Evolutionary conservation across 2,797 vertebrate species (phyloP).

Genomic region (Hoplostethus atlanticus): DNA sequence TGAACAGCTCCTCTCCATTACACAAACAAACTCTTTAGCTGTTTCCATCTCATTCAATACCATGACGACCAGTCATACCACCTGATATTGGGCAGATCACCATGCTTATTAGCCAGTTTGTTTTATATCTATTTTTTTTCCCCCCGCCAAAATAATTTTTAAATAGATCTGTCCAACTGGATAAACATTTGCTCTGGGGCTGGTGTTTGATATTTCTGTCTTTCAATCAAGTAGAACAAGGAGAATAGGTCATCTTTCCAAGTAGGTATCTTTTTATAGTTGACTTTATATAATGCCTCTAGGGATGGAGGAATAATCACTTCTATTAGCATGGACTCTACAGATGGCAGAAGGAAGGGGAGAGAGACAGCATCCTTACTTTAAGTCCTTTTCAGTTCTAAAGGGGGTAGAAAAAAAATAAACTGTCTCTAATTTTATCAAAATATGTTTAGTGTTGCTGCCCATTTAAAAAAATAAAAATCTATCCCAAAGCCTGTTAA

Average conservation of each 20-base stretch:
- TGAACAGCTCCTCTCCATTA: constrained; percentile 2
- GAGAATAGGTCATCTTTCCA: constrained; percentile 41
- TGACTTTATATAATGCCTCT: constrained; percentile 29
- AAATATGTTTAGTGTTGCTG: constrained; percentile 7
- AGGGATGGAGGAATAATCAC: constrained; percentile 22
- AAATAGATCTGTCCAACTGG: constrained; percentile 62
- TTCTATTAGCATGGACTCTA: constrained; percentile 24
- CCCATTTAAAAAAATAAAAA: background rate
- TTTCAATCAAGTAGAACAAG: constrained; percentile 55
- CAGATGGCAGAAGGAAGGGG: constrained; percentile 13
- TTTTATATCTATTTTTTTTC: constrained; percentile 59
- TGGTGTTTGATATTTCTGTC: constrained; percentile 43
- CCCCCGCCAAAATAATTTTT: constrained; percentile 66
- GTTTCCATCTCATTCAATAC: constrained; percentile 47
- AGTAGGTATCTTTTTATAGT: constrained; percentile 46
- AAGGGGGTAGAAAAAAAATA: background rate
- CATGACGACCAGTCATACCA: constrained; percentile 20
- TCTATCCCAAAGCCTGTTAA: background rate
- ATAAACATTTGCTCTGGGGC: constrained; percentile 69
- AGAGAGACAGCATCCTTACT: constrained; percentile 7
- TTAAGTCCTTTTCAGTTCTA: background rate
- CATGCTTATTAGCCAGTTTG: constrained; percentile 50
- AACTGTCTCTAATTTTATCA: constrained; percentile 13
- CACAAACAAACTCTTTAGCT: constrained; percentile 21
- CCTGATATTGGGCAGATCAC: constrained; percentile 56